Conservation (phyloP, 2,888 invertebrate species). For the Molanna angustata region DNA sequence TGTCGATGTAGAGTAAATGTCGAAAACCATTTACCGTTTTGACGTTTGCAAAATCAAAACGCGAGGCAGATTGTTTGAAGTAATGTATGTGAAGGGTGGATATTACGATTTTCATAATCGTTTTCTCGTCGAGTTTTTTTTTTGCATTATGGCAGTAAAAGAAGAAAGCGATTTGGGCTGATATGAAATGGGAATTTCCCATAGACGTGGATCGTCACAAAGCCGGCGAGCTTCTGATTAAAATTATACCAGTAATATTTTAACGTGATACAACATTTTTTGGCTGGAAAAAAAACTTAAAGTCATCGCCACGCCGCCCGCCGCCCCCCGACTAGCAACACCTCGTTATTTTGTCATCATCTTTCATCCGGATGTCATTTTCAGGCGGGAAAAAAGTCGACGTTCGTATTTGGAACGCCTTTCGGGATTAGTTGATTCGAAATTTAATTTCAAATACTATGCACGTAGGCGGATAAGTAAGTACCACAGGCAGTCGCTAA, state of each 20-base stretch:
- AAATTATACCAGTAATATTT: slow-evolving; percentile 24
- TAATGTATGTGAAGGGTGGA: too few species aligned
- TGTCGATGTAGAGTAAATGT: too few species aligned
- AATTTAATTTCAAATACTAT: slow-evolving; percentile 33
- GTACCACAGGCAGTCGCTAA: too few species aligned
- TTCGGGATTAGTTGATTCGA: slow-evolving; percentile 37
- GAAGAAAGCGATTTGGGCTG: not conserved
- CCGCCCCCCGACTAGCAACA: slow-evolving; percentile 17
- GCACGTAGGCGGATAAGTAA: slow-evolving; percentile 18
- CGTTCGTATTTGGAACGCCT: slow-evolving; percentile 31
- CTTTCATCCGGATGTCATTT: slow-evolving; percentile 47
- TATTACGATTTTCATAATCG: too few species aligned
- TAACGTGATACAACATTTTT: slow-evolving; percentile 28
- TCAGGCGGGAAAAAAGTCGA: slow-evolving; percentile 35
- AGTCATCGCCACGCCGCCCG: slow-evolving; percentile 20
- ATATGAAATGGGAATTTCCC: not conserved
- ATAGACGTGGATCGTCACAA: slow-evolving; percentile 2
- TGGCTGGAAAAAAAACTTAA: slow-evolving; percentile 23
- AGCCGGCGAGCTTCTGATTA: slow-evolving; percentile 14
- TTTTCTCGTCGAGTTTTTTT: too few species aligned
- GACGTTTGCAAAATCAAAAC: too few species aligned
- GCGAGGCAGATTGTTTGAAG: too few species aligned
- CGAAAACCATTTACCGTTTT: too few species aligned
- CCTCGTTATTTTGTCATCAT: slow-evolving; percentile 39
- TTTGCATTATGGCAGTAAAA: too few species aligned